Percentiles rank a stretch among this genome's conserved stretches.
Evolutionary conservation across 2,113 vertebrate species (phyloP).

Genomic region (Dunckerocampus dactyliophorus): DNA sequence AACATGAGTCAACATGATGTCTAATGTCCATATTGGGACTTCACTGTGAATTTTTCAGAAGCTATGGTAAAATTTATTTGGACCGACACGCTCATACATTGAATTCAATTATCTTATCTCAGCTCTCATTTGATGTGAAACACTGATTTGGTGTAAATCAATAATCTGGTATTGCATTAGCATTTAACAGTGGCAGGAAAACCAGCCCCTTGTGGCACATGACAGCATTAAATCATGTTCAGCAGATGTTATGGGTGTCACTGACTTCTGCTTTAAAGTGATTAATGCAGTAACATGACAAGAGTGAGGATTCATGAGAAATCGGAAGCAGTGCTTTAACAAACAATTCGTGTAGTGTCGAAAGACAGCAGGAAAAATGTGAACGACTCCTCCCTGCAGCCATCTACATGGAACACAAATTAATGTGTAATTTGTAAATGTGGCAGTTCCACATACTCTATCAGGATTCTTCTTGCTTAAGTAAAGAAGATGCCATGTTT

Average conservation of each 20-base stretch:
- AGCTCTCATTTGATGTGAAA: conserved; percentile 35
- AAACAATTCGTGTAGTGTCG: conserved; percentile 37
- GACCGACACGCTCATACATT: not conserved
- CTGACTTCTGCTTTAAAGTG: conserved; percentile 36
- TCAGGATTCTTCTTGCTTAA: conserved; percentile 23
- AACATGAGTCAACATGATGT: conserved; percentile 1
- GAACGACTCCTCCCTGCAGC: conserved; percentile 19
- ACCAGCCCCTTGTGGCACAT: conserved; percentile 49
- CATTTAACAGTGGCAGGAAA: conserved; percentile 49
- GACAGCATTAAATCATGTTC: conserved; percentile 53
- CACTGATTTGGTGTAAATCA: conserved; percentile 46
- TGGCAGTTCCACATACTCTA: conserved; percentile 5
- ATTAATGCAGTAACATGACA: conserved; percentile 51
- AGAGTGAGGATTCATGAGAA: conserved; percentile 51
- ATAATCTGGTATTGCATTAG: conserved; percentile 35
- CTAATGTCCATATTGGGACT: not conserved
- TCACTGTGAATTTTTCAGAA: not conserved
- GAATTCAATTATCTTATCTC: conserved; percentile 11
- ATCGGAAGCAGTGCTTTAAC: conserved; percentile 57
- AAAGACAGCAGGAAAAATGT: conserved; percentile 49
- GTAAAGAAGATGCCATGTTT: conserved; percentile 33
- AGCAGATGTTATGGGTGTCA: conserved; percentile 46
- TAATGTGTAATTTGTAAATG: conserved; percentile 35
- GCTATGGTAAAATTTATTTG: not conserved
- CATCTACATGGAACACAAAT: conserved; percentile 39